phyloP scores from a whole-genome alignment of 2,113 vertebrate genomes.

The Beaufortia kweichowensis region DNA sequence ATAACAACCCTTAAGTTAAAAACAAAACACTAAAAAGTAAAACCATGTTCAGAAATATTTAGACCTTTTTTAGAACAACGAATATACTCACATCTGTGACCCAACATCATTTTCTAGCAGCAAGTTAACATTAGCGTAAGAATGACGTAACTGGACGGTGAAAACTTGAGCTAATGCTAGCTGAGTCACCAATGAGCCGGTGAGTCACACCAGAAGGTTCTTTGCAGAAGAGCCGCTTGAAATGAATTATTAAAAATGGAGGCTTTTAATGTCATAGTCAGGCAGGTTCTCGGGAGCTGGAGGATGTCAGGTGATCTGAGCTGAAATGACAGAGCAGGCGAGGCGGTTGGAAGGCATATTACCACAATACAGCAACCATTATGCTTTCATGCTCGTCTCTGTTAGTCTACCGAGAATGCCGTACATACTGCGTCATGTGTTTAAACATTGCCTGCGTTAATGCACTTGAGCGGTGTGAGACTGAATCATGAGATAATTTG shows the following conservation, averaged over 20 bases:
- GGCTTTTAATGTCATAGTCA: conserved; percentile 70
- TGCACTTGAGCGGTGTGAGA: not conserved
- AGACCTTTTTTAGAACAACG: no score
- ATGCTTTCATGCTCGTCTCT: not conserved
- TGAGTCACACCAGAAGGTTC: conserved; percentile 57
- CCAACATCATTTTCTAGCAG: no score
- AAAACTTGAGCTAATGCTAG: conserved; percentile 57
- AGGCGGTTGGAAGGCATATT: not conserved
- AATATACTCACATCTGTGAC: no score
- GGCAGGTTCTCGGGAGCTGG: conserved; percentile 36
- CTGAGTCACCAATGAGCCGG: conserved; percentile 40
- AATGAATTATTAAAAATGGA: conserved; percentile 71
- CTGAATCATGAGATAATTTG: conserved; percentile 10
- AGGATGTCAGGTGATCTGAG: conserved; percentile 53
- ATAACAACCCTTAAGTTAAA: not conserved
- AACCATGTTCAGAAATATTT: no score
- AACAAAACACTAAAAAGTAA: no score
- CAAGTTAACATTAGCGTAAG: not conserved
- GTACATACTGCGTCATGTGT: not conserved
- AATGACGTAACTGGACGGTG: not conserved
- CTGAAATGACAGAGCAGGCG: conserved; percentile 14
- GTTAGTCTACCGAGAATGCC: not conserved
- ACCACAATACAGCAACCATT: not conserved
- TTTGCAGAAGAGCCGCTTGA: conserved; percentile 60
- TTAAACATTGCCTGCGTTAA: not conserved